Conservation (phyloP, 2,113 vertebrate genomes). For the Ploceus nigricollis region DNA sequence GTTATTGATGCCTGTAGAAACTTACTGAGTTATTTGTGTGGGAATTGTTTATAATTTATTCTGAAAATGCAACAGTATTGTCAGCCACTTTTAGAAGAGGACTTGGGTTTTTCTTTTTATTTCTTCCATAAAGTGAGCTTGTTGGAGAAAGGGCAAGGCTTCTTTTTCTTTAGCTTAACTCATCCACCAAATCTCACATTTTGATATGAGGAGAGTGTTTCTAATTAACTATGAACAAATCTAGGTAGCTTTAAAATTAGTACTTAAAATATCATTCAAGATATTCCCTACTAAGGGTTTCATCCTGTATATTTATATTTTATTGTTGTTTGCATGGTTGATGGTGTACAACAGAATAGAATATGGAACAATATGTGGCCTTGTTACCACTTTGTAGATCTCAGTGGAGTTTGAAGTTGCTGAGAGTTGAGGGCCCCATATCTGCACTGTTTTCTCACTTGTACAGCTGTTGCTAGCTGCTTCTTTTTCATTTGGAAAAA, state of each 20-base stretch:
- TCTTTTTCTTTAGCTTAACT: neutral
- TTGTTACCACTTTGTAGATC: neutral
- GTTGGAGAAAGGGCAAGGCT: neutral
- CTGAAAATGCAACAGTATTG: neutral
- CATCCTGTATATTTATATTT: neutral
- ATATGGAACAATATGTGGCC: neutral
- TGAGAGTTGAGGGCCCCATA: neutral
- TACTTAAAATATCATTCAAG: neutral
- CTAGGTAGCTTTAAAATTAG: neutral
- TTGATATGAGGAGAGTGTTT: neutral
- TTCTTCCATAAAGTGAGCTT: neutral
- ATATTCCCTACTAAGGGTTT: neutral
- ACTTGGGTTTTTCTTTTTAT: neutral
- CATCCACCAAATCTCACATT: neutral
- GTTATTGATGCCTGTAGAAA: neutral
- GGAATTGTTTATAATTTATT: neutral
- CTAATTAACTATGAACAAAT: neutral
- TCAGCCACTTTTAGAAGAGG: neutral
- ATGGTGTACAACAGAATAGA: neutral
- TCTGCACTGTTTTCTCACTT: neutral
- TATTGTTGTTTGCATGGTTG: neutral
- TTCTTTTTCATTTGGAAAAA: conserved; percentile 41
- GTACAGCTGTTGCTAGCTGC: conserved; percentile 27
- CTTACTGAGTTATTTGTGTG: neutral
- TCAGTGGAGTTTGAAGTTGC: neutral